Evolutionary conservation across 2,797 vertebrate species (phyloP), one percentile per base, ranked within the genome.

Genomic region (Emydoidea blandingii): DNA sequence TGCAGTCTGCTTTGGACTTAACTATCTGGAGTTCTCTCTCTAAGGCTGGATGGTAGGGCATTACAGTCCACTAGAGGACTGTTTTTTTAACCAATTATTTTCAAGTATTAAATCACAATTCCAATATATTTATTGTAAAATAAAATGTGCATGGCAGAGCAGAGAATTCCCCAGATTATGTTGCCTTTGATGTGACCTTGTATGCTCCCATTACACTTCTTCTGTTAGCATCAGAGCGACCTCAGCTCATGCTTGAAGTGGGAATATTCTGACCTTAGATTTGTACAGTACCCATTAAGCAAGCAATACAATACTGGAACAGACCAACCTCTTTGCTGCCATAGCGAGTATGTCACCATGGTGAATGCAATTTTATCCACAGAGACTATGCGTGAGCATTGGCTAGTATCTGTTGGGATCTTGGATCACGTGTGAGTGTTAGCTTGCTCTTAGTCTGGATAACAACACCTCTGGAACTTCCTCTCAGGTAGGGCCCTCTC

Each of bases 211-310:
- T 37, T 5, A 68, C 62, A 65, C 34, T 10, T 23, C 62, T 8
- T 34, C 65, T 68, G 1, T 25, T n/a, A 76, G 41, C 72, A 15
- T 27, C 41, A 44, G 72, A 27, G 25, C 3, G 12, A 78, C 41
- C 15, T 27, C 44, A 49, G 44, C 44, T 65, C 10, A 1, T 8
- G n/a, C 65, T 74, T 14, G 27, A 19, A 4, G 2, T 5, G 10
- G 65, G 3, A 4, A 4, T 52, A 18, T 23, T 18, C 47, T 85
- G 37, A 50, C n/a, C 9, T 12, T 0, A 0, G 7, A 2, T 29
- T 29, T 2, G 34, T 16, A 12, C 50, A 41, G 5, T 21, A 23
- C 12, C n/a, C 37, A 21, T 23, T 21, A 41, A 37, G n/a, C 65
- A 41, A 72, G 65, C n/a, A 72, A 37, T 23, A 72, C 37, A 41